These are phyloP conservation scores for Notamacropus eugenii DNA, from an alignment of 2,797 vertebrate genomes.

Conservation along the genomic window DNA sequence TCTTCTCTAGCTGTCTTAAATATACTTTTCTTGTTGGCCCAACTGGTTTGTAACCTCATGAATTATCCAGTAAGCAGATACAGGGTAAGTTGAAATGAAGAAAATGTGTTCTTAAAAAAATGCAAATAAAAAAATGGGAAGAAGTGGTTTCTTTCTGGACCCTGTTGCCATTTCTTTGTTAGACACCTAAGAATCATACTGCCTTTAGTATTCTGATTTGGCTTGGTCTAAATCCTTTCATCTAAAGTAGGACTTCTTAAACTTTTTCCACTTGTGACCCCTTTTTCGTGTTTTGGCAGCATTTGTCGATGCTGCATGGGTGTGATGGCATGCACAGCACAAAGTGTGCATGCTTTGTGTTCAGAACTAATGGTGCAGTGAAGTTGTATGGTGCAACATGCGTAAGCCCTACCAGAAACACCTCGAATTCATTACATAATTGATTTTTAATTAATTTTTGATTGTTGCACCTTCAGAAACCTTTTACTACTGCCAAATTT, in stretches of 20 bases:
- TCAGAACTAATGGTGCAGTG: too few relatives aligned
- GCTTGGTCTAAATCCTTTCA: not conserved
- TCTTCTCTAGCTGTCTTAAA: not conserved
- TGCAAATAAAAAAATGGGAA: not conserved
- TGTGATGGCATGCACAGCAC: too few relatives aligned
- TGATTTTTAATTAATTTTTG: too few relatives aligned
- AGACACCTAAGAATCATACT: not conserved
- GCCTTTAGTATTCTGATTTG: not conserved
- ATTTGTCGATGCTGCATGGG: too few relatives aligned
- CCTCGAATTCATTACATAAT: too few relatives aligned
- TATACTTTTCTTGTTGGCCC: not conserved
- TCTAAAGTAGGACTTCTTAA: not conserved
- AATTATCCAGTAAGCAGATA: not conserved
- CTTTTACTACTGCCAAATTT: too few relatives aligned
- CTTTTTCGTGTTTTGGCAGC: too few relatives aligned
- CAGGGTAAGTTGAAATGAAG: not conserved
- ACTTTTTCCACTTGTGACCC: too few relatives aligned
- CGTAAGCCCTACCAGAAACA: too few relatives aligned
- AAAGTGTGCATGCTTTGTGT: too few relatives aligned
- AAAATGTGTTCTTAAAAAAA: not conserved
- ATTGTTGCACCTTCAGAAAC: too few relatives aligned
- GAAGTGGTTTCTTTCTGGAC: not conserved
- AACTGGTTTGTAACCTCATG: not conserved
- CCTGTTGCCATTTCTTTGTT: not conserved
- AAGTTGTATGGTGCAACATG: too few relatives aligned